These are phyloP conservation scores for Plebejus anna DNA, from an alignment of 2,888 invertebrate genomes.

Conservation along the genomic window DNA sequence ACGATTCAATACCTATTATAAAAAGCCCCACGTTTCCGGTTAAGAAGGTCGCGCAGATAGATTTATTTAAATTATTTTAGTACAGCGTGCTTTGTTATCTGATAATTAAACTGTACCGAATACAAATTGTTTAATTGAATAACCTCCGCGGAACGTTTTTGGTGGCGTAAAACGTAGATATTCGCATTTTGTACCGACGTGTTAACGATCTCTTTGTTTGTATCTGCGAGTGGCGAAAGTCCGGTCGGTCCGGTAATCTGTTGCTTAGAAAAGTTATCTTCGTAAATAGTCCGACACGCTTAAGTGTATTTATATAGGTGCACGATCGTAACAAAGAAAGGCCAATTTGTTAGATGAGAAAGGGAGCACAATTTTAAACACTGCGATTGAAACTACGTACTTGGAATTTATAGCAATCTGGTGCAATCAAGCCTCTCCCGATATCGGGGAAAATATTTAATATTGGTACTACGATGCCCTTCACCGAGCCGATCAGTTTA, in stretches of 20 bases:
- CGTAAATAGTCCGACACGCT: conserved; percentile 45
- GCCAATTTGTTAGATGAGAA: conserved; percentile 73
- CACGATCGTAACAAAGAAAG: conserved; percentile 69
- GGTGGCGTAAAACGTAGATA: not conserved
- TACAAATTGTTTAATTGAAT: conserved; percentile 22
- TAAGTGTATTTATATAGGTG: conserved; percentile 45
- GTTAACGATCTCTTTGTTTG: conserved; percentile 9
- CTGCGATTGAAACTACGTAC: conserved; percentile 66
- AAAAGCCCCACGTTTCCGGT: conserved; percentile 46
- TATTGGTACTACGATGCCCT: conserved; percentile 65
- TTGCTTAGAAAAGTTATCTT: conserved; percentile 39
- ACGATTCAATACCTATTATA: conserved; percentile 44
- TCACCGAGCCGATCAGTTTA: conserved; percentile 45
- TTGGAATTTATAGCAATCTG: conserved; percentile 76
- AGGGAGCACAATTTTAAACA: conserved; percentile 75
- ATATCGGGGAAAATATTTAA: conserved; percentile 67
- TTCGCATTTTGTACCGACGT: not conserved
- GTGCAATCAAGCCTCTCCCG: conserved; percentile 69
- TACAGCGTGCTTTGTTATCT: conserved; percentile 28
- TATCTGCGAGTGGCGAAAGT: conserved; percentile 22
- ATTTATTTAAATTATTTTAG: conserved; percentile 45
- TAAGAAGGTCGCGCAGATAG: conserved; percentile 46
- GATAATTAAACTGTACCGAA: conserved; percentile 27
- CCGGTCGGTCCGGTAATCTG: conserved; percentile 23
- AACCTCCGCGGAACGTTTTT: not conserved